Percentiles rank a stretch among this genome's conserved stretches.
phyloP scores from a whole-genome alignment of 2,888 invertebrate species.

The Hipparchia sbordonii region DNA sequence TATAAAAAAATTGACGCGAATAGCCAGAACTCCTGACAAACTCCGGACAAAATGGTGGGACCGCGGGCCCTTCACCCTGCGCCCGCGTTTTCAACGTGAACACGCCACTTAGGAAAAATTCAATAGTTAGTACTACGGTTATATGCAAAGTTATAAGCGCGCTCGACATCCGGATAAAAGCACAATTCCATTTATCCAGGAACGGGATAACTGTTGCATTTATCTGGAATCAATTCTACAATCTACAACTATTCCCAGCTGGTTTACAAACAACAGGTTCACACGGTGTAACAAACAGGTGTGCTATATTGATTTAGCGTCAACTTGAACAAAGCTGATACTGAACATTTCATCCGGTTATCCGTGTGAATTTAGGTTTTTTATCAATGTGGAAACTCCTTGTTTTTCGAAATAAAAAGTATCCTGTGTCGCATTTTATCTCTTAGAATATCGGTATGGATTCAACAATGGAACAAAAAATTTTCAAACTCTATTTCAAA shows the following conservation, averaged over 20 bases:
- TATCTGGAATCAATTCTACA: slow-evolving; percentile 7
- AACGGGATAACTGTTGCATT: background rate
- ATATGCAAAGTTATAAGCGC: slow-evolving; percentile 1
- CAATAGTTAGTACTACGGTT: background rate
- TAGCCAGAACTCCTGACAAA: too few species aligned
- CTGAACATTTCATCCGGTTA: background rate
- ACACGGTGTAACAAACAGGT: slow-evolving; percentile 1
- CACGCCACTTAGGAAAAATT: background rate
- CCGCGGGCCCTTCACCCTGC: too few species aligned
- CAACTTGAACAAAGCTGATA: slow-evolving; percentile 7
- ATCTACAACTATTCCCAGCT: background rate
- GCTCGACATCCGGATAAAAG: slow-evolving; percentile 4
- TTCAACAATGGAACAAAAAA: too few species aligned
- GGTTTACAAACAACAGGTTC: slow-evolving; percentile 1
- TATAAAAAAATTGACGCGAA: too few species aligned
- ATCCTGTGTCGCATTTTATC: background rate
- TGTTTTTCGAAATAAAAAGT: background rate
- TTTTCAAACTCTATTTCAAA: too few species aligned
- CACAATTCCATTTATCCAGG: background rate
- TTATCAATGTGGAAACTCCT: background rate
- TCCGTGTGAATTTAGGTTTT: background rate
- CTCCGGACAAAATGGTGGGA: too few species aligned
- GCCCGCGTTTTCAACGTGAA: background rate
- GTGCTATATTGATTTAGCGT: slow-evolving; percentile 3
- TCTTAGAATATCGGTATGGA: background rate